A percentile compares a stretch with the other conserved stretches of the same genome.
Evolutionary conservation across 1,140 invertebrate genomes (phyloP).

Genomic region (Pseudomyrmex cubaensis): DNA sequence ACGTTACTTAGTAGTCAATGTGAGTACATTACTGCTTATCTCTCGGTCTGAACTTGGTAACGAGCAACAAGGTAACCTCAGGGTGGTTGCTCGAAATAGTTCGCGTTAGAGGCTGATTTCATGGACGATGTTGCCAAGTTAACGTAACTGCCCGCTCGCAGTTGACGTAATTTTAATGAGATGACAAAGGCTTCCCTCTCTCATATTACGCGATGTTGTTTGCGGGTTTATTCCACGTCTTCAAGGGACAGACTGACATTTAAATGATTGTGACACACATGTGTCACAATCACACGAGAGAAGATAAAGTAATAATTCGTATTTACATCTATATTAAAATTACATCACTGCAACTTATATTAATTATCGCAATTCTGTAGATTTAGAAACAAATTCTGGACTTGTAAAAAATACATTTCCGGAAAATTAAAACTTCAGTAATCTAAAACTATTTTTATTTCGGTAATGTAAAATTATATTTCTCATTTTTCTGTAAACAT

Average conservation of each 20-base stretch:
- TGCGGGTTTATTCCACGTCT: not conserved
- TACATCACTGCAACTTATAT: too few relatives aligned
- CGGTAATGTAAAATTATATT: not conserved
- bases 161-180: constrained; percentile 64
- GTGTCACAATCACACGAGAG: too few relatives aligned
- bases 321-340: too few relatives aligned
- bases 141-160: constrained; percentile 28
- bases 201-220: constrained; percentile 4
- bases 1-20: not conserved
- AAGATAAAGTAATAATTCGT: too few relatives aligned
- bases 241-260: not conserved
- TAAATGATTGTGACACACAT: too few relatives aligned
- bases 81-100: constrained; percentile 38
- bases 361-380: too few relatives aligned
- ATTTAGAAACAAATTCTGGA: too few relatives aligned
- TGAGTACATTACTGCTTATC: constrained; percentile 32
- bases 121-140: constrained; percentile 31
- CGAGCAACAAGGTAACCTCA: constrained; percentile 42
- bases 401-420: too few relatives aligned
- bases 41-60: constrained; percentile 50
- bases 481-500: not conserved
- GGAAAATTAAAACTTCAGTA: not conserved
- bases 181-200: constrained; percentile 30
- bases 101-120: constrained; percentile 53
- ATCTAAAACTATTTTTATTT: not conserved